phyloP scores from a whole-genome alignment of 2,888 invertebrate species.

The Lacanobia oleracea region DNA sequence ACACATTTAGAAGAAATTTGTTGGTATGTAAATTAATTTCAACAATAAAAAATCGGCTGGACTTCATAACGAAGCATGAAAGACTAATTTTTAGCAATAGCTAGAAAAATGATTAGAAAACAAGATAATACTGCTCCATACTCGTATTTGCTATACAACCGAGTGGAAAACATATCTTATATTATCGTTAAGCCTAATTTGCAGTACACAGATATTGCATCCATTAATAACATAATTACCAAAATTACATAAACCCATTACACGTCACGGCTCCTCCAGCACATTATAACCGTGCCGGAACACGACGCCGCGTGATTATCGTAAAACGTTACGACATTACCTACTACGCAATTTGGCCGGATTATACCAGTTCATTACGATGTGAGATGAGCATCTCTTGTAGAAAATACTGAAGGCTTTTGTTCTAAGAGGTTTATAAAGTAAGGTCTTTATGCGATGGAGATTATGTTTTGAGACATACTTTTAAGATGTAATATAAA shows the following conservation, averaged over 20 bases:
- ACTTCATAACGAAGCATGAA: no score
- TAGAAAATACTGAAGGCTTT: constrained; percentile 40
- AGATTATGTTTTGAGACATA: constrained; percentile 41
- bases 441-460: constrained; percentile 33
- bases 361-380: constrained; percentile 58
- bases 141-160: no score
- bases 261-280: constrained; percentile 17
- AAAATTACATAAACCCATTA: constrained; percentile 10
- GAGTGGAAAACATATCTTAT: not conserved
- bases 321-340: constrained; percentile 49
- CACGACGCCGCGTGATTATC: constrained; percentile 53
- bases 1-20: no score
- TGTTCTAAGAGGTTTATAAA: constrained; percentile 50
- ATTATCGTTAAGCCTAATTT: not conserved
- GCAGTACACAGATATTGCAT: not conserved
- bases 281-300: constrained; percentile 39
- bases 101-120: no score
- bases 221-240: constrained; percentile 22
- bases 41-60: no score
- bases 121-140: no score
- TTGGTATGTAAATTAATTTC: no score
- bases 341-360: constrained; percentile 52
- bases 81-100: no score
- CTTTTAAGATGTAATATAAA: constrained; percentile 6
- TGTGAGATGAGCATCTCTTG: constrained; percentile 43